Evolutionary conservation across 2,113 vertebrate species (phyloP).

Genomic region (Brevimyrus niger): DNA sequence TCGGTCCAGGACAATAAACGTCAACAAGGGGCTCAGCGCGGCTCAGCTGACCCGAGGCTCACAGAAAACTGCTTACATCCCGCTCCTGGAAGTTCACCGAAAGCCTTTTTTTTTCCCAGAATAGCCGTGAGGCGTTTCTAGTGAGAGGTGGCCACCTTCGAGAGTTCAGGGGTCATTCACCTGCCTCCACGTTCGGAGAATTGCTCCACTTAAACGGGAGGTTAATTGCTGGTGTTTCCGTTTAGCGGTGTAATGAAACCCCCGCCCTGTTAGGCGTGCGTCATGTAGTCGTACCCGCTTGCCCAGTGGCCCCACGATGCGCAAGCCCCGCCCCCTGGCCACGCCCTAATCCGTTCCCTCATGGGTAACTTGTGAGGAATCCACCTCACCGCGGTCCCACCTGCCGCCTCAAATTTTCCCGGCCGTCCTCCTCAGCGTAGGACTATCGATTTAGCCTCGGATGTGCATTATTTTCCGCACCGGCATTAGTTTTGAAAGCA

Average conservation of each 20-base stretch:
- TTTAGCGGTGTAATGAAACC: slow-evolving; percentile 22
- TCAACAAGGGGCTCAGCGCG: not conserved
- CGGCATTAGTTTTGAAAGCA: slow-evolving; percentile 38
- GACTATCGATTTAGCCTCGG: slow-evolving; percentile 48
- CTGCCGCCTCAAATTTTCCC: slow-evolving; percentile 15
- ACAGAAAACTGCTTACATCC: not conserved
- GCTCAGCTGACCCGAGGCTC: not conserved
- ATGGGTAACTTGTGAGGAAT: slow-evolving; percentile 30
- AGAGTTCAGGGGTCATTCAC: not conserved
- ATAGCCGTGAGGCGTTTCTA: not conserved
- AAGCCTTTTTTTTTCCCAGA: slow-evolving; percentile 6
- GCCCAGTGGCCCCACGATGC: not conserved
- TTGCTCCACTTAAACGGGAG: slow-evolving; percentile 24
- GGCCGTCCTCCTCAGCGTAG: not conserved
- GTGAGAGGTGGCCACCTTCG: not conserved
- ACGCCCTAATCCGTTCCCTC: not conserved
- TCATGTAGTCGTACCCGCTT: not conserved
- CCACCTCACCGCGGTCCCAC: slow-evolving; percentile 43
- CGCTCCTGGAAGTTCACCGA: not conserved
- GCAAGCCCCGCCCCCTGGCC: not conserved
- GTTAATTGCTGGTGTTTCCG: slow-evolving; percentile 32
- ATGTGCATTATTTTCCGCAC: slow-evolving; percentile 47
- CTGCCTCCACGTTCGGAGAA: slow-evolving; percentile 17
- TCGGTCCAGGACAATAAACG: not conserved
- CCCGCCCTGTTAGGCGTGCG: not conserved